Percentiles rank a stretch among this genome's conserved stretches.
phyloP scores from a whole-genome alignment of 2,888 invertebrate genomes.

The Tetropium fuscum region DNA sequence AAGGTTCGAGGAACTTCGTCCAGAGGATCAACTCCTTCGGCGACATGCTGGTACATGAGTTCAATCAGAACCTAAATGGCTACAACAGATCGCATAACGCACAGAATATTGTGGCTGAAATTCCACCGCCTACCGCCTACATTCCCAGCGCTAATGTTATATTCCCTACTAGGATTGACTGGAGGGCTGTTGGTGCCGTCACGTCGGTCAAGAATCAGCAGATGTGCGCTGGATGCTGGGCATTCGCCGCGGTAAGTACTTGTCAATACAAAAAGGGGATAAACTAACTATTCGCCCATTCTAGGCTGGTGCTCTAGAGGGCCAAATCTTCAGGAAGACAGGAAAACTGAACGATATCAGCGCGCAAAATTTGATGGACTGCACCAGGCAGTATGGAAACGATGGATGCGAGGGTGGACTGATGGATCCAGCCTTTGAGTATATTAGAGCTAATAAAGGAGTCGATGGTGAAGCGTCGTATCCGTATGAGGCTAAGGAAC shows the following conservation, averaged over 20 bases:
- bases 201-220: slow-evolving; percentile 60
- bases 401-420: slow-evolving; percentile 70
- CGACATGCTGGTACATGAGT: slow-evolving; percentile 62
- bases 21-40: slow-evolving; percentile 60
- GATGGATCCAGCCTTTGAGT: slow-evolving; percentile 68
- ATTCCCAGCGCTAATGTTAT: slow-evolving; percentile 59
- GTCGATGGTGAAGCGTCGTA: slow-evolving; percentile 70
- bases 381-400: slow-evolving; percentile 67
- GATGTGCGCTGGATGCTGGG: slow-evolving; percentile 62
- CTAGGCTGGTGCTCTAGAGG: slow-evolving; percentile 72
- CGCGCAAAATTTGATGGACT: slow-evolving; percentile 71
- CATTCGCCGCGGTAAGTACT: slow-evolving; percentile 62
- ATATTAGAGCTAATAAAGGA: slow-evolving; percentile 68
- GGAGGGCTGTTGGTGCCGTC: slow-evolving; percentile 62
- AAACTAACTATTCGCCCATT: neutral
- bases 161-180: slow-evolving; percentile 60
- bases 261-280: neutral
- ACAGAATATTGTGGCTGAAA: neutral
- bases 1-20: slow-evolving; percentile 55
- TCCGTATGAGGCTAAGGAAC: slow-evolving; percentile 64
- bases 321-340: slow-evolving; percentile 68
- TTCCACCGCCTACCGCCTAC: slow-evolving; percentile 52
- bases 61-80: slow-evolving; percentile 59
- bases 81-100: slow-evolving; percentile 58
- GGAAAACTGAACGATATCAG: slow-evolving; percentile 68